phyloP scores from a whole-genome alignment of 2,888 invertebrate genomes.

The Hypena proboscidalis region DNA sequence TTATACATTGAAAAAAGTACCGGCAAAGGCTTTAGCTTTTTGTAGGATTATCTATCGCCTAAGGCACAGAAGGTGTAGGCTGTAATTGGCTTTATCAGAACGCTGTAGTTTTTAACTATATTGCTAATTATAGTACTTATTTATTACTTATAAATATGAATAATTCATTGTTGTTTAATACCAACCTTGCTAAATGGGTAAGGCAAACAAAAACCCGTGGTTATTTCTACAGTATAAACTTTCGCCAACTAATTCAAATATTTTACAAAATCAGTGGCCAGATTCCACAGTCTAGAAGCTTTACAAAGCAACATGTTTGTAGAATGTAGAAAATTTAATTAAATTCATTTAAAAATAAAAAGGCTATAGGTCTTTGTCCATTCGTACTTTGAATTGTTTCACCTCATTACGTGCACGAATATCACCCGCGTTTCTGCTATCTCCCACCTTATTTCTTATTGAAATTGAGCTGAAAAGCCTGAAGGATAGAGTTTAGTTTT shows the following conservation, averaged over 20 bases:
- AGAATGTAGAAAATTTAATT: slow-evolving; percentile 39
- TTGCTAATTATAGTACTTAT: slow-evolving; percentile 8
- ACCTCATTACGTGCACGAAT: slow-evolving; percentile 78
- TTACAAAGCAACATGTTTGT: slow-evolving; percentile 22
- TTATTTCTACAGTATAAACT: not conserved
- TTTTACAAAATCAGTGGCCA: slow-evolving; percentile 6
- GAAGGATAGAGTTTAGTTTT: slow-evolving; percentile 34
- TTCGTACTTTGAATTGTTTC: slow-evolving; percentile 75
- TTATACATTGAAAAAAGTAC: not conserved
- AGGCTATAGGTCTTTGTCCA: slow-evolving; percentile 46
- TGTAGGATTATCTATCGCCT: slow-evolving; percentile 7
- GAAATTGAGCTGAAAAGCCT: slow-evolving; percentile 33
- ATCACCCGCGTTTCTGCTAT: slow-evolving; percentile 52
- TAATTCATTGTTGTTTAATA: slow-evolving; percentile 6
- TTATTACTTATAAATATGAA: slow-evolving; percentile 1
- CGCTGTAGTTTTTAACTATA: not conserved
- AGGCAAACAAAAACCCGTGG: slow-evolving; percentile 1
- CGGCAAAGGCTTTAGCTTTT: slow-evolving; percentile 1
- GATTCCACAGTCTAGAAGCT: slow-evolving; percentile 16
- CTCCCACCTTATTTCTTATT: slow-evolving; percentile 5
- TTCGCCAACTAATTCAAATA: slow-evolving; percentile 12
- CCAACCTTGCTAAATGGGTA: not conserved
- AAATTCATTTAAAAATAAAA: slow-evolving; percentile 43
- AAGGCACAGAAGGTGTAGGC: not conserved
- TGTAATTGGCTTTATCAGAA: slow-evolving; percentile 7